Evolutionary conservation across 2,113 vertebrate species (phyloP), one percentile per base, ranked within the genome.

Genomic region (Baryphthengus martii): DNA sequence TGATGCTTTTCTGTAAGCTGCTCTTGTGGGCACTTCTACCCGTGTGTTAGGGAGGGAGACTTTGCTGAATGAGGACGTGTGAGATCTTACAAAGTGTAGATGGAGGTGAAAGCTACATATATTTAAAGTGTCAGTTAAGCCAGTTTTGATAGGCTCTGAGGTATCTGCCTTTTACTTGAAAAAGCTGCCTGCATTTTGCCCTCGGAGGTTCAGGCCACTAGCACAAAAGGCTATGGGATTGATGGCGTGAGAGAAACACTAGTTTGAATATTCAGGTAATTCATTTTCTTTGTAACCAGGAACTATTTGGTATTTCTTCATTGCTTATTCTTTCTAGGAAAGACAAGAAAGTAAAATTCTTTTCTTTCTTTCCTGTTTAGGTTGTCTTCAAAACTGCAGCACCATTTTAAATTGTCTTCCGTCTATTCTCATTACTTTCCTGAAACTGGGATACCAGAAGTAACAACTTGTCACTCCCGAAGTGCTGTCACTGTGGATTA

Each of bases 401-500:
- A 99, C 91, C 59, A 75, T 40, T 97, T 99, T 79, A 98, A 97
- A 83, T 97, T 99, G 85, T 98, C 97, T 31, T 99, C 99, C 18
- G 98, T 98, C 9, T 99, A 99, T 83, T 98, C 98, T 18, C 99
- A 99, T 95, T 98, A 94, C 88, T 95, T 98, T 77, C 95, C 94
- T 94, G 98, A 97, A 76, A 98, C 98, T 29, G 98, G 98, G 14
- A 56, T 97, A 31, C 98, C 98, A n/a, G 99, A 99, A 97, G 98
- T 99, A 97, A 99, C 99, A 33, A 99, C 99, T 47, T 99, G 98
- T 81, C 99, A 99, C 93, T 99, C 99, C 17, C 98, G 97, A 93
- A 98, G 98, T 3, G 98, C 99, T 95, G 96, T 98, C 86, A 99
- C 99, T 0, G 99, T 99, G 88, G 99, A 99, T 95, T 99, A 99